Percentiles rank a stretch among this genome's conserved stretches.
Evolutionary conservation across 1,140 invertebrate species (phyloP).

Genomic region (Orchestia grillus): DNA sequence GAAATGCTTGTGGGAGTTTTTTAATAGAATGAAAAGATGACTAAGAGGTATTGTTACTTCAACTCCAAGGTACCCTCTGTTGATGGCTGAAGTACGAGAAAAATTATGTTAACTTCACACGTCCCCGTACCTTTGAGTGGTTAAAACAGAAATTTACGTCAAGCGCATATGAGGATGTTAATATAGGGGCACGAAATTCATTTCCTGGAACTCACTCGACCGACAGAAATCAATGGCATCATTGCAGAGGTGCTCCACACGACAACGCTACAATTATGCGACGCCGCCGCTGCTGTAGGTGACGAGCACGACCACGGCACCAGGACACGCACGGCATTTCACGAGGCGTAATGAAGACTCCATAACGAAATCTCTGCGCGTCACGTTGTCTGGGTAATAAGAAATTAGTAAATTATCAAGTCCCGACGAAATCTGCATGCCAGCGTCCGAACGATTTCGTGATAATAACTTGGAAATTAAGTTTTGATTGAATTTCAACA

Average conservation of each 20-base stretch:
- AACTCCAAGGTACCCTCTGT: too few species aligned
- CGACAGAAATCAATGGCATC: not conserved
- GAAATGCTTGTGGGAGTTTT: too few species aligned
- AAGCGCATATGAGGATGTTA: not conserved
- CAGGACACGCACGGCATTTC: not conserved
- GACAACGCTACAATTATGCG: not conserved
- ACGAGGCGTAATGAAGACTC: not conserved
- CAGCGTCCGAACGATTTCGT: not conserved
- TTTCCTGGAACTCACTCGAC: not conserved
- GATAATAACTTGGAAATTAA: not conserved
- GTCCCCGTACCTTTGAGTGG: too few species aligned
- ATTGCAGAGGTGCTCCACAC: not conserved
- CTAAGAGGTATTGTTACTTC: too few species aligned
- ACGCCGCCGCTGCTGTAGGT: not conserved
- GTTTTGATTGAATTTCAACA: not conserved
- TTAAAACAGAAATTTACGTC: not conserved
- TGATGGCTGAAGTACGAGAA: too few species aligned
- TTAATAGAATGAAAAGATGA: too few species aligned
- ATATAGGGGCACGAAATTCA: not conserved
- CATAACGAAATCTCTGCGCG: not conserved
- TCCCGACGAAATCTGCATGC: not conserved
- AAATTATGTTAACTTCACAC: too few species aligned
- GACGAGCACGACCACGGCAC: not conserved
- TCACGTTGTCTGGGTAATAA: not conserved
- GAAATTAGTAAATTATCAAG: not conserved